Conservation (phyloP, 2,888 invertebrate species). For the Tanypteryx hageni region DNA sequence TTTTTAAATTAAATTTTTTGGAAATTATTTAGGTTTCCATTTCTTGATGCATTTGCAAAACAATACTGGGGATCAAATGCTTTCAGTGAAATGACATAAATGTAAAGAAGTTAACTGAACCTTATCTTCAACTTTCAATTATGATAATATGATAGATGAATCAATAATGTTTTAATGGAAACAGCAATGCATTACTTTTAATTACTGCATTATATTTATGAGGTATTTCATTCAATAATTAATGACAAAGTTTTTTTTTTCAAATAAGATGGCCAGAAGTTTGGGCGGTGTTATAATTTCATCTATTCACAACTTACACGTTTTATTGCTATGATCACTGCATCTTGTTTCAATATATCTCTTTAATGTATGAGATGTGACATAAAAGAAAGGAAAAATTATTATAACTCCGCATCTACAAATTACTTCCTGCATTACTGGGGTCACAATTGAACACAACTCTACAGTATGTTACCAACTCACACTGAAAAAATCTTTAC, state of each 20-base stretch:
- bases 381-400: slow-evolving; percentile 27
- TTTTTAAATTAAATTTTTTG: neutral
- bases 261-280: neutral
- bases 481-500: no score
- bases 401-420: neutral
- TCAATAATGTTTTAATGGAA: neutral
- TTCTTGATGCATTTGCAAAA: no score
- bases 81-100: neutral
- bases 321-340: slow-evolving; percentile 39
- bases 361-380: no score
- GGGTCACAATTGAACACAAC: no score
- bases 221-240: no score
- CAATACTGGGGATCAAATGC: neutral
- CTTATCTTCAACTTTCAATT: neutral
- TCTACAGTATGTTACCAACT: no score
- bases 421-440: no score
- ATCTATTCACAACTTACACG: neutral
- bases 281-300: neutral
- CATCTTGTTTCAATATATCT: neutral
- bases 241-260: no score
- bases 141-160: neutral
- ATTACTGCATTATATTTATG: no score
- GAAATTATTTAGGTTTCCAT: no score
- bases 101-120: neutral
- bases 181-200: neutral